phyloP scores from a whole-genome alignment of 2,113 vertebrate species.

The Tenebrosternarchus preto region DNA sequence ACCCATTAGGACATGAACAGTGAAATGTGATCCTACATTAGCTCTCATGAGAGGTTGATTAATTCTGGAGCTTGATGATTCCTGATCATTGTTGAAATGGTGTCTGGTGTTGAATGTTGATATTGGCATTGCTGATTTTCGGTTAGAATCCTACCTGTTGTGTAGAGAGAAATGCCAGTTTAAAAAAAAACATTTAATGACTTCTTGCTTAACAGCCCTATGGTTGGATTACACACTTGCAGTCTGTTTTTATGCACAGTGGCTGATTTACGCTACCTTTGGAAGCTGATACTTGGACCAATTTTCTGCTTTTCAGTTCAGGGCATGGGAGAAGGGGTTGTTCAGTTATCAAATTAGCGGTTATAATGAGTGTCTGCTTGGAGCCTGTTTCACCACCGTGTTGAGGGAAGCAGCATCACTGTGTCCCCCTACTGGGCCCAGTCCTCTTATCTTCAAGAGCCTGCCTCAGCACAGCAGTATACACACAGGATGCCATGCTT shows the following conservation, averaged over 20 bases:
- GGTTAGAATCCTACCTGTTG: too few species aligned
- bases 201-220: too few species aligned
- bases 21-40: not conserved
- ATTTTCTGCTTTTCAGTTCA: not conserved
- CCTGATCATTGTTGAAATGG: too few species aligned
- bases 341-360: not conserved
- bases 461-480: slow-evolving; percentile 26
- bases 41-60: not conserved
- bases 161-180: too few species aligned
- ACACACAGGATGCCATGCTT: slow-evolving; percentile 46
- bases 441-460: slow-evolving; percentile 60
- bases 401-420: not conserved
- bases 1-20: not conserved
- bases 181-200: too few species aligned
- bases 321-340: too few species aligned
- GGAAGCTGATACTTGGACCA: not conserved
- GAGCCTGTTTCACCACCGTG: not conserved
- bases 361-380: not conserved
- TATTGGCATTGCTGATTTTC: too few species aligned
- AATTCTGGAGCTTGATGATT: too few species aligned
- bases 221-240: too few species aligned
- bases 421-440: slow-evolving; percentile 43
- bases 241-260: too few species aligned
- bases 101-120: too few species aligned
- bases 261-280: too few species aligned